Conservation (phyloP, 2,113 vertebrate genomes). For the Microcebus tavaratra region DNA sequence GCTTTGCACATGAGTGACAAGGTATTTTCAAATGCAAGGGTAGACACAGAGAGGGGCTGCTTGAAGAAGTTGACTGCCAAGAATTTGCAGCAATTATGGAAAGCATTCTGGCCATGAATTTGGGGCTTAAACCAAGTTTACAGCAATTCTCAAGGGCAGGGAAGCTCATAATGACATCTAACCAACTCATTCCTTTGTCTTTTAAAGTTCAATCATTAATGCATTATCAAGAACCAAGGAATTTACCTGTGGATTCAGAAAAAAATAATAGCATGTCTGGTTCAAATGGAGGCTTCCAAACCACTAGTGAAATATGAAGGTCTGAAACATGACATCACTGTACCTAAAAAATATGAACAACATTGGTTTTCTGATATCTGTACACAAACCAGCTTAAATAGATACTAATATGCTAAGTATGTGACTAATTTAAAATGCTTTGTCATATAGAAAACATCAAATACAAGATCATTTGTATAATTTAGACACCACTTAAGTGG, state of each 20-base stretch:
- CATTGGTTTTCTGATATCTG: not conserved
- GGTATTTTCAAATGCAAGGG: not conserved
- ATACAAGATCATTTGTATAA: not conserved
- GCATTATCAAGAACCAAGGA: slow-evolving; percentile 22
- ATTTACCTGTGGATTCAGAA: slow-evolving; percentile 14
- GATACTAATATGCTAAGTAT: not conserved
- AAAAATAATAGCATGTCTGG: not conserved
- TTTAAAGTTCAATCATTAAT: slow-evolving; percentile 12
- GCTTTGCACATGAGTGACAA: slow-evolving; percentile 25
- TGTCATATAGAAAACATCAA: not conserved
- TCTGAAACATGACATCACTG: not conserved
- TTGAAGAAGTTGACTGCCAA: not conserved
- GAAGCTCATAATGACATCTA: not conserved
- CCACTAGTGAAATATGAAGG: not conserved
- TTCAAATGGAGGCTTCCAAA: not conserved
- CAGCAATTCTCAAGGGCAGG: not conserved
- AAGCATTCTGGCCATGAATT: not conserved
- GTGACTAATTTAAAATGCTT: not conserved
- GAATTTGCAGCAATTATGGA: slow-evolving; percentile 43
- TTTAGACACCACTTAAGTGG: not conserved
- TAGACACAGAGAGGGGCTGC: not conserved
- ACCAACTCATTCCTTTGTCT: not conserved
- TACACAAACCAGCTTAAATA: not conserved
- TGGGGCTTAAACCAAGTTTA: not conserved
- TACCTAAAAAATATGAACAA: slow-evolving; percentile 28